phyloP scores from a whole-genome alignment of 2,113 vertebrate species.

The Redunca redunca region DNA sequence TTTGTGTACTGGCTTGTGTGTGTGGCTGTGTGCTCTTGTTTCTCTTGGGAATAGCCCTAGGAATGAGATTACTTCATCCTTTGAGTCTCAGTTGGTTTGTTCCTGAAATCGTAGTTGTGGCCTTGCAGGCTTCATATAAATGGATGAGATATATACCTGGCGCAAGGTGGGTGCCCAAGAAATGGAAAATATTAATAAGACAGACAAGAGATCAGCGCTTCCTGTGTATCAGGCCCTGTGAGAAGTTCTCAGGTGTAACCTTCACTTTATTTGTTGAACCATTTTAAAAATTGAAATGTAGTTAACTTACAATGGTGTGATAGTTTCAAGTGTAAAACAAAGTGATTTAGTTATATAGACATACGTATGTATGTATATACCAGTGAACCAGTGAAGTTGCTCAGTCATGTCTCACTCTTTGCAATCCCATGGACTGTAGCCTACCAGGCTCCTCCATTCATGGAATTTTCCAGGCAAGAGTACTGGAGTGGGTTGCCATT shows the following conservation, averaged over 20 bases:
- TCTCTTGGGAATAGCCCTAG: background rate
- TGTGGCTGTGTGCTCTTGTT: background rate
- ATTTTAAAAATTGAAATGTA: background rate
- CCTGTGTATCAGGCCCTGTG: rapidly evolving
- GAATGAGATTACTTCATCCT: background rate
- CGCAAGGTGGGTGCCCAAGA: background rate
- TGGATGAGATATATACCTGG: background rate
- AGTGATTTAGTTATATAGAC: background rate
- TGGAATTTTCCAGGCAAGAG: background rate
- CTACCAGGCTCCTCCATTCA: background rate
- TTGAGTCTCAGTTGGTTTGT: background rate
- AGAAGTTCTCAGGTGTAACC: background rate
- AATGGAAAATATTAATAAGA: background rate
- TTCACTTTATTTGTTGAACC: background rate
- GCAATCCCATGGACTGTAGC: background rate
- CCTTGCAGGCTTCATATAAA: background rate
- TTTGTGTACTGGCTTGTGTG: background rate
- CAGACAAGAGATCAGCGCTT: background rate
- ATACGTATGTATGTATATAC: background rate
- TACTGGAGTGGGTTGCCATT: background rate
- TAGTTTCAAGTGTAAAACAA: background rate
- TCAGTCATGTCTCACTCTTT: background rate
- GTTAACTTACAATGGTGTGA: background rate
- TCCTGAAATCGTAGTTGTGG: background rate
- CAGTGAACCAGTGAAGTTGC: background rate